These are phyloP conservation scores for Cydia pomonella DNA, from an alignment of 1,140 invertebrate species.

Conservation along the genomic window DNA sequence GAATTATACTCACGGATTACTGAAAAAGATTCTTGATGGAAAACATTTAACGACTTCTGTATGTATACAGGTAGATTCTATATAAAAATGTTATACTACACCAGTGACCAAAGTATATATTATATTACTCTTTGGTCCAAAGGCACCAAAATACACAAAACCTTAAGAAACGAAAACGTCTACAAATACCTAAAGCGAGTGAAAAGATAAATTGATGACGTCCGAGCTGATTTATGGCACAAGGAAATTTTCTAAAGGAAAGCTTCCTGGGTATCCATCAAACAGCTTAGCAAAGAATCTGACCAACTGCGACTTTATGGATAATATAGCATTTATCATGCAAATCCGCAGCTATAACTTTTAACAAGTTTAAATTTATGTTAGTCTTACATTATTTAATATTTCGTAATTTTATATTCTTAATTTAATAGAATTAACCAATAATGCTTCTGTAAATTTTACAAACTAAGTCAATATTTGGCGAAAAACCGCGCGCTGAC, in stretches of 20 bases:
- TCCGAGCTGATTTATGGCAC: constrained; percentile 63
- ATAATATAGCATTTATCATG: constrained; percentile 25
- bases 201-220: constrained; percentile 60
- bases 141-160: constrained; percentile 4
- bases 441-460: constrained; percentile 5
- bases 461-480: constrained; percentile 24
- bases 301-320: constrained; percentile 25
- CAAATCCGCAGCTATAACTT: constrained; percentile 20
- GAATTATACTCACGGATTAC: too few relatives aligned
- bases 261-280: constrained; percentile 52
- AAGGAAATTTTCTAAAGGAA: constrained; percentile 50
- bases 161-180: constrained; percentile 3
- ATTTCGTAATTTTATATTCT: not conserved
- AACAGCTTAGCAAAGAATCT: constrained; percentile 40
- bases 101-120: not conserved
- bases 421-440: constrained; percentile 20
- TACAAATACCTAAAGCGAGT: constrained; percentile 20
- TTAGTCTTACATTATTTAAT: not conserved
- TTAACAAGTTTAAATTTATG: not conserved
- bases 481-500: constrained; percentile 30
- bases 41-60: too few relatives aligned
- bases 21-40: too few relatives aligned
- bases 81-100: not conserved
- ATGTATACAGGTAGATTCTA: too few relatives aligned
- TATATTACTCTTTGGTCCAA: too few relatives aligned